A percentile compares a stretch with the other conserved stretches of the same genome.
These are phyloP conservation scores for Turnix velox DNA, from an alignment of 2,113 vertebrate genomes.

Conservation along the genomic window DNA sequence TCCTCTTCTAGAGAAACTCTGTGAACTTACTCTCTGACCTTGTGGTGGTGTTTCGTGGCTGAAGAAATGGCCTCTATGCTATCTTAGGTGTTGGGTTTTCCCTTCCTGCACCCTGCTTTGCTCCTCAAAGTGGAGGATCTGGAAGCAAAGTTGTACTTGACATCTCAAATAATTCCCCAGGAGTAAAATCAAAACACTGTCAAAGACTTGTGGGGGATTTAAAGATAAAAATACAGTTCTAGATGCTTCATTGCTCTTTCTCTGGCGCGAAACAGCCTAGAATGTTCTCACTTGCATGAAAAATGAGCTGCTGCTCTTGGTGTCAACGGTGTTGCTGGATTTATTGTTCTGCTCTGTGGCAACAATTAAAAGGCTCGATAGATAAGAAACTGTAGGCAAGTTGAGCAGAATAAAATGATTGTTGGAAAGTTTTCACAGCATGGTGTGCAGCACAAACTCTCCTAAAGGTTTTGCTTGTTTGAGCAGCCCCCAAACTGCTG, in stretches of 20 bases:
- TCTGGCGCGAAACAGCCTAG: not conserved
- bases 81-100: not conserved
- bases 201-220: not conserved
- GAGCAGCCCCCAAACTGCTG: not conserved
- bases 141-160: not conserved
- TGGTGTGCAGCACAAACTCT: not conserved
- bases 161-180: not conserved
- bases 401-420: not conserved
- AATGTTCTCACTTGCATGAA: not conserved
- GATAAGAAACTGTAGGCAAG: not conserved
- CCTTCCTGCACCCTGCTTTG: not conserved
- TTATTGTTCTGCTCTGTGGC: not conserved
- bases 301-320: not conserved
- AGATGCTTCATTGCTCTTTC: not conserved
- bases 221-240: not conserved
- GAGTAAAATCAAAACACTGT: not conserved
- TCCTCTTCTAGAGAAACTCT: not conserved
- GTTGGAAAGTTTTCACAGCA: not conserved
- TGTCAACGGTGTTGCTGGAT: not conserved
- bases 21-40: not conserved
- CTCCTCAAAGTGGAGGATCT: not conserved
- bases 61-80: not conserved
- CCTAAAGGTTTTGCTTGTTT: not conserved
- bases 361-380: conserved; percentile 22
- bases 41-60: not conserved